phyloP scores from a whole-genome alignment of 2,113 vertebrate species.

The Misgurnus mizolepis region DNA sequence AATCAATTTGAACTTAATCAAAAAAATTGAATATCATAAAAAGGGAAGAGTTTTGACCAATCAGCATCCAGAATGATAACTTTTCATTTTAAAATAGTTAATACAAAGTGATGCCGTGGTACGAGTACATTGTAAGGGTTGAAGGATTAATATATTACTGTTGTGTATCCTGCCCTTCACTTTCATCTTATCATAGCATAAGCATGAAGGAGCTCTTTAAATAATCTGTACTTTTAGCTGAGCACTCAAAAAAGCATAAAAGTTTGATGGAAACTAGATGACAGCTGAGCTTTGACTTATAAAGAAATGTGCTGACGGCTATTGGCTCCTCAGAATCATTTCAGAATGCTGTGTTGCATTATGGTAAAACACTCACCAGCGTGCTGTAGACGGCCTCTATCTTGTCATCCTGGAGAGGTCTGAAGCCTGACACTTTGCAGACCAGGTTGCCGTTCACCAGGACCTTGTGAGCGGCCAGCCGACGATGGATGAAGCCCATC shows the following conservation, averaged over 20 bases:
- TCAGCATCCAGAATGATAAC: too few relatives aligned
- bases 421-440: conserved; percentile 94
- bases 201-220: neutral
- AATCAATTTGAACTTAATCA: too few relatives aligned
- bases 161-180: neutral
- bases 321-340: neutral
- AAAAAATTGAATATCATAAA: too few relatives aligned
- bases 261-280: conserved; percentile 26
- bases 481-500: conserved; percentile 93
- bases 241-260: neutral
- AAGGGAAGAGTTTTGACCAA: too few relatives aligned
- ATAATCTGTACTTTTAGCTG: neutral
- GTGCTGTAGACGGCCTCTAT: conserved; percentile 92
- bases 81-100: neutral
- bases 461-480: conserved; percentile 90
- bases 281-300: conserved; percentile 49
- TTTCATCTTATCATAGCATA: conserved; percentile 8
- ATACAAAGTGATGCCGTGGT: neutral
- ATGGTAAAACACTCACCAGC: conserved; percentile 77
- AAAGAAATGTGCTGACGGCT: conserved; percentile 5
- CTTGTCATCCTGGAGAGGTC: conserved; percentile 86
- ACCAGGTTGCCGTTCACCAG: conserved; percentile 84
- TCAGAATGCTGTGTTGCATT: neutral
- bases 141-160: neutral
- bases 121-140: neutral